These are phyloP conservation scores for Colletes gigas DNA, from an alignment of 1,140 invertebrate genomes.

Conservation along the genomic window DNA sequence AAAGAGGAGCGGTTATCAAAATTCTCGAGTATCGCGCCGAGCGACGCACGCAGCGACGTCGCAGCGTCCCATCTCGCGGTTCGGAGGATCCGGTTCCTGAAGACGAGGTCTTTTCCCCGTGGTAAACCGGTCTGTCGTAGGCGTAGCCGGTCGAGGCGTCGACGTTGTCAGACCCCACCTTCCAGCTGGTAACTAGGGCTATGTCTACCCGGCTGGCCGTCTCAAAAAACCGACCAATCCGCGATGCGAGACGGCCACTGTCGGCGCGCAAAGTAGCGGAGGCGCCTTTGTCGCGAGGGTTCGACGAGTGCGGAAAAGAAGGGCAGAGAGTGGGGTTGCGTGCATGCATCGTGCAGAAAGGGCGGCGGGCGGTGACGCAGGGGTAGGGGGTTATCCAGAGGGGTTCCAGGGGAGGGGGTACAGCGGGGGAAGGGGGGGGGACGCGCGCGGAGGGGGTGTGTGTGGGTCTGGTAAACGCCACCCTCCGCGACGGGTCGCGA, in stretches of 20 bases:
- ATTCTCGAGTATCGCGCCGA: not conserved
- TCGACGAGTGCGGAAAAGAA: conserved; percentile 53
- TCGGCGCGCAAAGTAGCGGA: conserved; percentile 76
- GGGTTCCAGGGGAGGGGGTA: too few relatives aligned
- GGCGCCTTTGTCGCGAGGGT: conserved; percentile 63
- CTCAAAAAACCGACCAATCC: conserved; percentile 81
- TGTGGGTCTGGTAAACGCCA: conserved; percentile 53
- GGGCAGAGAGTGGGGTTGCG: conserved; percentile 35
- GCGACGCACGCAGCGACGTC: not conserved
- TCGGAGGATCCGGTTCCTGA: conserved; percentile 16
- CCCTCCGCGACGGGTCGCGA: conserved; percentile 32
- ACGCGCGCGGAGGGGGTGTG: conserved; percentile 37
- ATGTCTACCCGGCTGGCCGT: conserved; percentile 77
- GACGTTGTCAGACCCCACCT: conserved; percentile 72
- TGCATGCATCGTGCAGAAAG: conserved; percentile 25
- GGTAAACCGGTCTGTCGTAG: conserved; percentile 73
- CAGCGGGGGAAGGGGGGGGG: not conserved
- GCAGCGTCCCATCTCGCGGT: not conserved
- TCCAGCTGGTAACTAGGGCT: conserved; percentile 78
- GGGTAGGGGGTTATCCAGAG: not conserved
- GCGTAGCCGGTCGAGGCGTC: conserved; percentile 75
- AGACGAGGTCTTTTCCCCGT: conserved; percentile 61
- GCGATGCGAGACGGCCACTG: conserved; percentile 81
- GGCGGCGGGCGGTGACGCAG: conserved; percentile 21
- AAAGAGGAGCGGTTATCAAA: too few relatives aligned